Conservation (phyloP, 2,888 invertebrate species). For the Mimachlamys varia region DNA sequence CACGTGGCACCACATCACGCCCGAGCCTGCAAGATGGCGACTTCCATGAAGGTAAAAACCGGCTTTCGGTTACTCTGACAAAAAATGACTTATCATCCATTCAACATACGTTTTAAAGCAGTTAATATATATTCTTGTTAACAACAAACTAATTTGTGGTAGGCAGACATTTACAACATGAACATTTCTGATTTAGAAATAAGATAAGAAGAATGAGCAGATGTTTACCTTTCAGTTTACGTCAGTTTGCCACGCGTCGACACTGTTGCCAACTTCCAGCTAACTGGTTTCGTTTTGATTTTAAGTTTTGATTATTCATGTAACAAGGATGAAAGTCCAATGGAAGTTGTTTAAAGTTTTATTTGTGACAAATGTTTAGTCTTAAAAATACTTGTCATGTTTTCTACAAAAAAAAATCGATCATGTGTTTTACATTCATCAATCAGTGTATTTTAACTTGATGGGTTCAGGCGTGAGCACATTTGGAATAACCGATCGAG, state of each 20-base stretch:
- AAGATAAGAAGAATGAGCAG: background rate
- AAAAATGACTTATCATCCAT: background rate
- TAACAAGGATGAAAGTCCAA: too few species aligned
- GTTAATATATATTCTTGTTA: background rate
- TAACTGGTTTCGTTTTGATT: too few species aligned
- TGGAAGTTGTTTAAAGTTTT: too few species aligned
- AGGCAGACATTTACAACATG: background rate
- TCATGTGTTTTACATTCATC: too few species aligned
- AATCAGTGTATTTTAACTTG: too few species aligned
- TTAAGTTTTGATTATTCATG: too few species aligned
- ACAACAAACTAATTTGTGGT: background rate
- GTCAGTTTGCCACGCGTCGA: background rate
- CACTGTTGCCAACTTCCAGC: background rate
- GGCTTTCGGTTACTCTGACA: background rate
- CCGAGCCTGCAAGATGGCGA: conserved; percentile 71
- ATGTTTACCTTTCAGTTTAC: background rate
- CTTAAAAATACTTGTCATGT: too few species aligned
- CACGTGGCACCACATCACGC: conserved; percentile 65
- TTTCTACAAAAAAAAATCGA: too few species aligned
- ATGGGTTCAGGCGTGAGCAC: too few species aligned
- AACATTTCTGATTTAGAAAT: background rate
- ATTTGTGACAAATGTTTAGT: too few species aligned
- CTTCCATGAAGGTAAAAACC: conserved; percentile 63
- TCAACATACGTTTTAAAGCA: background rate
- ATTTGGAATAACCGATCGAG: too few species aligned